These are phyloP conservation scores for Perognathus longimembris DNA, from an alignment of 2,113 vertebrate genomes.

Conservation along the genomic window DNA sequence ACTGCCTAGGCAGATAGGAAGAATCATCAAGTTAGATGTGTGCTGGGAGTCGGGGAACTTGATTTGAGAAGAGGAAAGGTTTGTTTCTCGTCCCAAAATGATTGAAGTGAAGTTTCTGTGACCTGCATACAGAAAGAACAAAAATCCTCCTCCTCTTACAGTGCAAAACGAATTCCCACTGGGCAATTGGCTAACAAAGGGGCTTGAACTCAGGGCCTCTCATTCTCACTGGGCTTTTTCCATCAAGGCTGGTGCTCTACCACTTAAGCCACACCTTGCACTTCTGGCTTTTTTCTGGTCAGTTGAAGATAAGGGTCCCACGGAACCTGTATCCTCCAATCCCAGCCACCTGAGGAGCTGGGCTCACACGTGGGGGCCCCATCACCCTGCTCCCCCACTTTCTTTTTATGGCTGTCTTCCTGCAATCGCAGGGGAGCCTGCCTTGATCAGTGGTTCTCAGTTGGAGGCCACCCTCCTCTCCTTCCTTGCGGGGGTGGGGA, in stretches of 20 bases:
- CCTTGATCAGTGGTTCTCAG: neutral
- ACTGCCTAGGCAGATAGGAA: neutral
- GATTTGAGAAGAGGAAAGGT: neutral
- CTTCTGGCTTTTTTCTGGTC: no score
- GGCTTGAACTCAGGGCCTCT: no score
- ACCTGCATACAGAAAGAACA: neutral
- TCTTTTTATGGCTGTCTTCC: neutral
- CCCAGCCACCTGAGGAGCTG: no score
- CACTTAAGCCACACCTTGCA: no score
- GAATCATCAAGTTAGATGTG: accelerated
- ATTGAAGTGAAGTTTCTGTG: neutral
- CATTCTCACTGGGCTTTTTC: no score
- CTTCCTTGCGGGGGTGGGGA: no score
- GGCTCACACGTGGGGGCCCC: no score
- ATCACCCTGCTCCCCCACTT: neutral
- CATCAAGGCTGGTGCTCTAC: no score
- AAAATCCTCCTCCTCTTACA: neutral
- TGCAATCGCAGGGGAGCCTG: neutral
- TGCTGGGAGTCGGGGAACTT: neutral
- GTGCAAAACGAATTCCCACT: neutral
- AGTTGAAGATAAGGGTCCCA: no score
- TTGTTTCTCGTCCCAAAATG: neutral
- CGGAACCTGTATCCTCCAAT: no score
- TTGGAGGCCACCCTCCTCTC: neutral
- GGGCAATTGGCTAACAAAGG: neutral